phyloP scores from a whole-genome alignment of 2,113 vertebrate species.

The Larimichthys polyactis region DNA sequence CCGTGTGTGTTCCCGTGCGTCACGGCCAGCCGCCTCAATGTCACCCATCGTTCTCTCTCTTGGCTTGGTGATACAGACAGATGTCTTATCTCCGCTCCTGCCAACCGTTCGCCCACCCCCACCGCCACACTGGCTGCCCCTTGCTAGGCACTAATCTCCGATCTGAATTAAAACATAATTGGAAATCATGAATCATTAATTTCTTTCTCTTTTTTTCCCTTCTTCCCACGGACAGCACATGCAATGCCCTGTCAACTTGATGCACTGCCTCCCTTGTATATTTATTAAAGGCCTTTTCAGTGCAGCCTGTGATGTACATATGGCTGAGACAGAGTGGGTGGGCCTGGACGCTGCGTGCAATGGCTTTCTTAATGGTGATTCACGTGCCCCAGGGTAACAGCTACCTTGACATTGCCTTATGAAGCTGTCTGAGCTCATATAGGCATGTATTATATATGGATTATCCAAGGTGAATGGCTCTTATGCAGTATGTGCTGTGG shows the following conservation, averaged over 20 bases:
- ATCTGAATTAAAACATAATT: constrained; percentile 82
- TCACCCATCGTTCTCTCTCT: constrained; percentile 29
- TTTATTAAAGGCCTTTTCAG: constrained; percentile 59
- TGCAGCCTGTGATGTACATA: constrained; percentile 43
- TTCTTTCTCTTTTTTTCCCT: not conserved
- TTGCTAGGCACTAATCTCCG: constrained; percentile 66
- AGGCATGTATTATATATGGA: constrained; percentile 50
- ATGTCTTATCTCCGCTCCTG: constrained; percentile 61
- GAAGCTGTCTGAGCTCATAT: constrained; percentile 48
- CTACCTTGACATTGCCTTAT: constrained; percentile 43
- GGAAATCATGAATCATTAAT: constrained; percentile 77
- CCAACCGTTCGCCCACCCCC: constrained; percentile 44
- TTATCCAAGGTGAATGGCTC: constrained; percentile 40
- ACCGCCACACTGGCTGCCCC: constrained; percentile 53
- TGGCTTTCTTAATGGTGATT: constrained; percentile 52
- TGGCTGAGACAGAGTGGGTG: constrained; percentile 41
- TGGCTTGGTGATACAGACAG: constrained; percentile 63
- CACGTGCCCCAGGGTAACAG: constrained; percentile 36
- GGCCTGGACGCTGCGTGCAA: constrained; percentile 13
- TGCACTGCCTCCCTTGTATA: constrained; percentile 62
- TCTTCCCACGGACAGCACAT: constrained; percentile 41
- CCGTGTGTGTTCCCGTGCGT: not conserved
- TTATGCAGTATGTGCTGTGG: not conserved
- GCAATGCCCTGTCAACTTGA: constrained; percentile 68
- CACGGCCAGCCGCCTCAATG: constrained; percentile 11